Base-by-base conservation (phyloP, 1,140 invertebrate species). In the Drosophila orena region DNA sequence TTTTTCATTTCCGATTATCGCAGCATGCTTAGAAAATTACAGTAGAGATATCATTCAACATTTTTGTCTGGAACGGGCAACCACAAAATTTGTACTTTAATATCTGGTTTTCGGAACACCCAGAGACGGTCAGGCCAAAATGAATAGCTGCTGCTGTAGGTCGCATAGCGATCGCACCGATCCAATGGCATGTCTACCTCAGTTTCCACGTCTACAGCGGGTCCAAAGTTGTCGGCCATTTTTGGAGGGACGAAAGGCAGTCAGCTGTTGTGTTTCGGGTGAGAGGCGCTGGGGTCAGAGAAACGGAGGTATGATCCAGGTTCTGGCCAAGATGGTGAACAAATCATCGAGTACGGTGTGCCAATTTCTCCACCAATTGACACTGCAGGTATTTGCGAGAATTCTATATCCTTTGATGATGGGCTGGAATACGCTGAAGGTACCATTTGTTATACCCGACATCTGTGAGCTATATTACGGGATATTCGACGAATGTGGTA, bases 401-500 rank as follows among this genome's bases (percentile, higher is more conserved):
- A 60, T 85, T 0, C 34, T 80, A 0, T 58, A 85, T 27, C 72
- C 81, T 0, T 53, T 80, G 43, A 47, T 55, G n/a, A 35, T 49
- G 0, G 55, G 54, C 1, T 80, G 81, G 68, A 65, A 69, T 17
- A 53, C 35, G 2, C 56, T 35, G 10, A 70, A 70, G 12, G 69
- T 85, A 12, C 81, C 81, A 0, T 50, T 85, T 1, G 50, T 56
- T 0, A 52, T 62, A 5, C 20, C 73, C 1, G 46, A 77, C n/a
- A 70, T 56, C 5, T 74, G 57, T 53, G 62, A 60, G 2, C 46
- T 77, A 6, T 85, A 85, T 22, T 66, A 73, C 15, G 49, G 54
- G 0, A 85, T 85, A 10, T 84, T 68, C 30, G 76, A 79, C 53
- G 14, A 6, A 4, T 0, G 35, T 0, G 76, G 76, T 1, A 72